phyloP scores from a whole-genome alignment of 2,113 vertebrate species.

The Acrocephalus arundinaceus region DNA sequence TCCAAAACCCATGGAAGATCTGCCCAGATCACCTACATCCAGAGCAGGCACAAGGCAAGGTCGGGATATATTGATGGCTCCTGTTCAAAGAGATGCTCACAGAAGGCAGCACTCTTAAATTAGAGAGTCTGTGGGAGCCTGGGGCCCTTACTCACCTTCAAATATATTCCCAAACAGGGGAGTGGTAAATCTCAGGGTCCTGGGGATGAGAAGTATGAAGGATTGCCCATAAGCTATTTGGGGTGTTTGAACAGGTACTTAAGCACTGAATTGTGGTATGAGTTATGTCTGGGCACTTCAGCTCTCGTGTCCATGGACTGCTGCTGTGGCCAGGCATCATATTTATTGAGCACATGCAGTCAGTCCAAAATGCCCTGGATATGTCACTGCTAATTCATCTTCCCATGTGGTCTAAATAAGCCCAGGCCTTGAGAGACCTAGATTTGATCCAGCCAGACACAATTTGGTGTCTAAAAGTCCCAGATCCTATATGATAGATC shows the following conservation, averaged over 20 bases:
- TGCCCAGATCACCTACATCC: not conserved
- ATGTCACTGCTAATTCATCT: not conserved
- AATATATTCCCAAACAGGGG: not conserved
- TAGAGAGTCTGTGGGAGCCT: not conserved
- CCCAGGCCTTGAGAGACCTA: not conserved
- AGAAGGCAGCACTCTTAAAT: not conserved
- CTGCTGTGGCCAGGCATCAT: not conserved
- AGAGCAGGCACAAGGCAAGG: not conserved
- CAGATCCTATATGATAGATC: not conserved
- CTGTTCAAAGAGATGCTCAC: not conserved
- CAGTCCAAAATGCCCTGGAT: not conserved
- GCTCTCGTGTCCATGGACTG: not conserved
- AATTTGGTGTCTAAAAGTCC: not conserved
- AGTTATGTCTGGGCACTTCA: not conserved
- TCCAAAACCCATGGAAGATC: not conserved
- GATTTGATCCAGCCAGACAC: not conserved
- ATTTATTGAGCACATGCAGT: not conserved
- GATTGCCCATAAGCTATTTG: not conserved
- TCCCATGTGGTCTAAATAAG: not conserved
- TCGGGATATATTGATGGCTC: not conserved
- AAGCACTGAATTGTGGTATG: not conserved
- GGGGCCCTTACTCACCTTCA: not conserved
- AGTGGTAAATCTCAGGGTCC: not conserved
- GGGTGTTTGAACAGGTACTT: not conserved
- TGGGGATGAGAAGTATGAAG: fast-evolving